Evolutionary conservation across 2,113 vertebrate species (phyloP).

Genomic region (Equus przewalskii): DNA sequence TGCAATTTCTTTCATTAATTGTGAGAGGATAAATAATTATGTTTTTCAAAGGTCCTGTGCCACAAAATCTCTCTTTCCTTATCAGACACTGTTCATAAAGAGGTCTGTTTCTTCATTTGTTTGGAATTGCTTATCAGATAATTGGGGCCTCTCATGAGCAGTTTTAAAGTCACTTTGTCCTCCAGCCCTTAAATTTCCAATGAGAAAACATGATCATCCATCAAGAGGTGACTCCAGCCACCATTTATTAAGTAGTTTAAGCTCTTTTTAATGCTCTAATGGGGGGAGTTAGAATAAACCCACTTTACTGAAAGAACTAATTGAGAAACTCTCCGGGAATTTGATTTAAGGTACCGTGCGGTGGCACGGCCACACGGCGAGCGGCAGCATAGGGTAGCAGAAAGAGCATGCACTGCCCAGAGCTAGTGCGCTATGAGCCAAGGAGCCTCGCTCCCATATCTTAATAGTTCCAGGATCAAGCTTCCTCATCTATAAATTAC

Average conservation of each 20-base stretch:
- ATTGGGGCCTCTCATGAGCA: constrained; percentile 65
- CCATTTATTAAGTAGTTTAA: constrained; percentile 65
- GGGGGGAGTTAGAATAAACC: constrained; percentile 41
- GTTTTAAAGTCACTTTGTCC: constrained; percentile 77
- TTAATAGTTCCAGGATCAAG: neutral
- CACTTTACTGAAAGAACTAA: constrained; percentile 47
- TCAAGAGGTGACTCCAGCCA: constrained; percentile 60
- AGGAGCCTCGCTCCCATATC: neutral
- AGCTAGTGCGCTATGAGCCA: neutral
- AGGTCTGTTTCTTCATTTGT: constrained; percentile 41
- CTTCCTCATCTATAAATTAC: neutral
- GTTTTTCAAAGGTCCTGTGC: constrained; percentile 68
- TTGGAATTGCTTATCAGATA: constrained; percentile 75
- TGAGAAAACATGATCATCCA: constrained; percentile 68
- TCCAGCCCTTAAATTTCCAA: constrained; percentile 67
- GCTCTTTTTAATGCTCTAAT: constrained; percentile 56
- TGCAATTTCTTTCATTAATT: constrained; percentile 79
- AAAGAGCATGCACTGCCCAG: accelerated
- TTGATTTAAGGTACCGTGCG: neutral
- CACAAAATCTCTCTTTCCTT: constrained; percentile 78
- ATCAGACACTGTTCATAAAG: constrained; percentile 75
- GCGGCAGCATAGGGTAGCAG: accelerated
- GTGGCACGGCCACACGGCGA: neutral
- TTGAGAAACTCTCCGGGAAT: neutral
- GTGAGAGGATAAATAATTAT: constrained; percentile 79